Evolutionary conservation across 2,113 vertebrate genomes (phyloP).

Genomic region (Bubalus kerabau): DNA sequence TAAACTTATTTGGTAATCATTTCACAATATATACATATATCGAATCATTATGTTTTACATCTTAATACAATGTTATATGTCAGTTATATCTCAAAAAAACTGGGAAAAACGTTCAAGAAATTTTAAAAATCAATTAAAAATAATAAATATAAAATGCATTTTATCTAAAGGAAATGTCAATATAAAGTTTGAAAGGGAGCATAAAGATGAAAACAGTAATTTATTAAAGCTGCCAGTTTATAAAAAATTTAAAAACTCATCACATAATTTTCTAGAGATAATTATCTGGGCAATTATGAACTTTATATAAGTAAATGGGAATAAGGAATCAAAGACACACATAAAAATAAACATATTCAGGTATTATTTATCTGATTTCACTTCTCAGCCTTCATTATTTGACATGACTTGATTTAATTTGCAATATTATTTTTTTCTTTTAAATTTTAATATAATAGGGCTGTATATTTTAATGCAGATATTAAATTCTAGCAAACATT

Average conservation of each 20-base stretch:
- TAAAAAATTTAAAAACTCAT: neutral
- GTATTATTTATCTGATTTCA: neutral
- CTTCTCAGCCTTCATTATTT: conserved; percentile 41
- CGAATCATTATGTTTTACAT: neutral
- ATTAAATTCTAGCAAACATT: neutral
- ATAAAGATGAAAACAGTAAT: neutral
- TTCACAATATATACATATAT: neutral
- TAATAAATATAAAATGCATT: neutral
- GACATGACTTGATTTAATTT: neutral
- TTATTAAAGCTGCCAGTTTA: neutral
- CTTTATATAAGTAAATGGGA: neutral
- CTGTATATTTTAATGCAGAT: neutral
- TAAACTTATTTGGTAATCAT: neutral
- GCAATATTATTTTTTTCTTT: neutral
- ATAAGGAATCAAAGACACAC: conserved; percentile 15
- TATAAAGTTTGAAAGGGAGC: neutral
- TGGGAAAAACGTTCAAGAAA: neutral
- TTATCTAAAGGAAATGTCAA: neutral
- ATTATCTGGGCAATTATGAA: conserved; percentile 25
- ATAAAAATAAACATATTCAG: conserved; percentile 36
- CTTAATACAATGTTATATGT: neutral
- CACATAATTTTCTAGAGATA: conserved; percentile 1
- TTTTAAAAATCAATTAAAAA: neutral
- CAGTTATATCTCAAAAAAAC: neutral
- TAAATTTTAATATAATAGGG: neutral